Base-by-base conservation (phyloP, 2,113 vertebrate species). In the Glaucidium brasilianum region DNA sequence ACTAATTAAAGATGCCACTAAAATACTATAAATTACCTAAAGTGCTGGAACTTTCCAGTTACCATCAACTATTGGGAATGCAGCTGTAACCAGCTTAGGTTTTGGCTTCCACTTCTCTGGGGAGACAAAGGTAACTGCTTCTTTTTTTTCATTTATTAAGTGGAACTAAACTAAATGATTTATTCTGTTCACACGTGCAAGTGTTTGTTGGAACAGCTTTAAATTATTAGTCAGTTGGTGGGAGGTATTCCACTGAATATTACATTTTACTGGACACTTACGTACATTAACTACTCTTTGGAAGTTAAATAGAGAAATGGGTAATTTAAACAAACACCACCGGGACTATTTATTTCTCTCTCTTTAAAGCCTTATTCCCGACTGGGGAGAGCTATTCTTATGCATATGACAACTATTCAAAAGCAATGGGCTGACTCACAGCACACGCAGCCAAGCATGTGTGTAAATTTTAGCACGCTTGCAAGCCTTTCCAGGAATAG, bases 361-460 rank as follows among this genome's bases (percentile, higher is more conserved):
- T 84, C 84, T 86, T 92, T 79, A 93, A 92, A 93, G 88, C 68
- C 90, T 82, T 45, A 76, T 73, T 95, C 91, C 84, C 32, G 39
- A 2, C 84, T 58, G 77, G 66, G 81, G 26, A 91, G 68, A 62
- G 81, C 91, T 94, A 91, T 95, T 95, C 91, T 96, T 84, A 95
- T 79, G 89, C 86, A 74, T 32, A 87, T 88, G 94, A 94, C 39
- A 7, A 1, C 77, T 27, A 62, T 60, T 92, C 29, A 81, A 69
- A 91, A 85, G 82, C 88, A 59, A 50, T 0, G 45, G 67, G 78
- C 92, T 97, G 92, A 76, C 93, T 95, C 90, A 49, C 21, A 53
- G 85, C 74, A 18, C 53, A 18, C 5, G 32, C 8, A 75, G 93
- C 85, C 87, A 64, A 68, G 87, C 78, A n/a, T 9, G 63, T 15